Percentiles rank a stretch among this genome's conserved stretches.
These are phyloP conservation scores for Pipistrellus pipistrellus DNA, from an alignment of 2,797 vertebrate genomes.

Conservation along the genomic window DNA sequence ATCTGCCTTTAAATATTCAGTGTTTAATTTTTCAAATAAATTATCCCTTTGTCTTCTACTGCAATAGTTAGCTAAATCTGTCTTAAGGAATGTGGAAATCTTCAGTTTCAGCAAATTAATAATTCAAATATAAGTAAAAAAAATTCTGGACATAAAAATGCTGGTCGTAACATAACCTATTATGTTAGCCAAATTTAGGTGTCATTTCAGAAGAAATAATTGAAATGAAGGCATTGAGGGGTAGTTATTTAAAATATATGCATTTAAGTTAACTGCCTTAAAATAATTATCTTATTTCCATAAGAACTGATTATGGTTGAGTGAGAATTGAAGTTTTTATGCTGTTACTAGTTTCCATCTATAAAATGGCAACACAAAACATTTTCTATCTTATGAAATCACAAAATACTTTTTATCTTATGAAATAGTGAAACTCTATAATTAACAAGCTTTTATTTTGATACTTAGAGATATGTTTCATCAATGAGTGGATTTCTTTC, in stretches of 20 bases:
- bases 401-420: not conserved
- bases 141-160: constrained; percentile 3
- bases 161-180: not conserved
- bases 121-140: not conserved
- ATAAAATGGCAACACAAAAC: not conserved
- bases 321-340: not conserved
- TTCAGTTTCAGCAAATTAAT: not conserved
- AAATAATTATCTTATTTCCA: not conserved
- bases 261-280: not conserved
- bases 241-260: not conserved
- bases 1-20: constrained; percentile 86
- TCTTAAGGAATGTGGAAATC: constrained; percentile 67
- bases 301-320: not conserved
- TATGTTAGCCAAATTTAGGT: not conserved
- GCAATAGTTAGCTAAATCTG: constrained; percentile 73
- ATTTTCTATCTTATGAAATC: not conserved
- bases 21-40: constrained; percentile 85
- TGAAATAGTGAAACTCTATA: not conserved
- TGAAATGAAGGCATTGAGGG: not conserved
- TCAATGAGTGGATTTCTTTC: not conserved
- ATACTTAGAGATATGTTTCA: not conserved
- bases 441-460: not conserved
- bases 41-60: constrained; percentile 76
- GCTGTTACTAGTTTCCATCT: not conserved
- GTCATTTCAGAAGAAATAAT: constrained; percentile 7